Evolutionary conservation across 2,888 invertebrate genomes (phyloP), one percentile per base, ranked within the genome.

Genomic region (Nycteola revayana): DNA sequence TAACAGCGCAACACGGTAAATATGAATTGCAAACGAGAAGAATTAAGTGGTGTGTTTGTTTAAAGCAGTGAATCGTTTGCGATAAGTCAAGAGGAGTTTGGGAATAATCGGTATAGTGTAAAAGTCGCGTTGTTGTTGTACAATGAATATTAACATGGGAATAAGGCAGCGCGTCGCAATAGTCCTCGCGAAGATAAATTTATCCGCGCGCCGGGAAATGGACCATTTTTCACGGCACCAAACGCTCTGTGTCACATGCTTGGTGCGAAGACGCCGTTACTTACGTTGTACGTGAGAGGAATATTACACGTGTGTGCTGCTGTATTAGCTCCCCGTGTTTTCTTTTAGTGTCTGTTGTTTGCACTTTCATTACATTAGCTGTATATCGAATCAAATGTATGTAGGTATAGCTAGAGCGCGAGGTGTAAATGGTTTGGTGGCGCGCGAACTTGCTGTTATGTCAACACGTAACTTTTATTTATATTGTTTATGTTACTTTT

Each of bases 121-220:
- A 37, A 46, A 55, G 56, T 49, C 59, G 49, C 42, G 41, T 32
- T 73, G 74, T 77, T 79, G 74, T 74, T 64, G 67, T 72, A 72
- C 80, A 81, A 82, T 83, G 84, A 87, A 85, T 87, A 86, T 85
- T 85, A 86, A 87, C 86, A 81, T 74, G 69, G 67, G 69, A 74
- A 75, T 80, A 86, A 76, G 59, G 74, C n/a, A n/a, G n/a, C 58
- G 55, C 62, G 64, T 59, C 72, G 81, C 78, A 81, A 55, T 52
- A 59, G 46, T 73, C 69, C 64, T 64, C 76, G 70, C 60, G 73
- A 73, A 82, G 86, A 88, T 88, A 87, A 86, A 87, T 88, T 86
- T 81, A 86, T 85, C 86, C 72, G 65, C 71, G 73, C 68, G 75
- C 47, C 52, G 57, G 57, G 60, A 59, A 57, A 57, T 57, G 83